Conservation (phyloP, 2,113 vertebrate species). For the Dinomys branickii region DNA sequence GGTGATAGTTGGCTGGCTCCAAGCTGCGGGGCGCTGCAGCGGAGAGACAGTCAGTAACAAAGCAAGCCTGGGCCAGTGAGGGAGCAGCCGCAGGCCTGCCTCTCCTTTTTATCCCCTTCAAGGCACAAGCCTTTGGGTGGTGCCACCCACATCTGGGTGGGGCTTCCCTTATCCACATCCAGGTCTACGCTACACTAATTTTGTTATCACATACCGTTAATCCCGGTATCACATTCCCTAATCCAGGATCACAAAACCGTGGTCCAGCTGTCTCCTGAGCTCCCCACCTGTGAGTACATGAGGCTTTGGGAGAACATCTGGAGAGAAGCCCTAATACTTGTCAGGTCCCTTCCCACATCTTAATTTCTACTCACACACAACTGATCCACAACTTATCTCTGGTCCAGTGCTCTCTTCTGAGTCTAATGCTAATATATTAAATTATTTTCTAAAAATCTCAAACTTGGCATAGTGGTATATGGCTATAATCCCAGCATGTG, state of each 20-base stretch:
- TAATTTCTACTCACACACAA: not conserved
- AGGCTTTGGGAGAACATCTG: not conserved
- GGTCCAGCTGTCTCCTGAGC: not conserved
- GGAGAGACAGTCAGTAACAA: not conserved
- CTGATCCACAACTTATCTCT: not conserved
- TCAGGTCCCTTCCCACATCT: not conserved
- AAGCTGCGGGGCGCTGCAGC: not conserved
- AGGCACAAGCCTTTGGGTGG: not conserved
- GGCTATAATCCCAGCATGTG: not conserved
- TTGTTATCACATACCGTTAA: not conserved
- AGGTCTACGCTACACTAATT: not conserved
- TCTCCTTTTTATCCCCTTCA: not conserved
- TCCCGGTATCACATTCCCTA: not conserved
- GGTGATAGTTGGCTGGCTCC: not conserved
- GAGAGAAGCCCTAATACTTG: not conserved
- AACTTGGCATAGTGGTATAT: not conserved
- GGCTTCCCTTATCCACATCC: not conserved
- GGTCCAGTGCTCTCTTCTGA: not conserved
- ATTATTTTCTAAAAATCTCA: not conserved
- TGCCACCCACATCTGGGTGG: not conserved
- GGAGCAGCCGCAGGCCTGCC: not conserved
- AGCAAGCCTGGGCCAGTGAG: too few species aligned
- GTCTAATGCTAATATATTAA: not conserved
- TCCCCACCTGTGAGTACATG: not conserved
- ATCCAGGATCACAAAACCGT: not conserved